Conservation (phyloP, 2,113 vertebrate species). For the Morone chrysops region DNA sequence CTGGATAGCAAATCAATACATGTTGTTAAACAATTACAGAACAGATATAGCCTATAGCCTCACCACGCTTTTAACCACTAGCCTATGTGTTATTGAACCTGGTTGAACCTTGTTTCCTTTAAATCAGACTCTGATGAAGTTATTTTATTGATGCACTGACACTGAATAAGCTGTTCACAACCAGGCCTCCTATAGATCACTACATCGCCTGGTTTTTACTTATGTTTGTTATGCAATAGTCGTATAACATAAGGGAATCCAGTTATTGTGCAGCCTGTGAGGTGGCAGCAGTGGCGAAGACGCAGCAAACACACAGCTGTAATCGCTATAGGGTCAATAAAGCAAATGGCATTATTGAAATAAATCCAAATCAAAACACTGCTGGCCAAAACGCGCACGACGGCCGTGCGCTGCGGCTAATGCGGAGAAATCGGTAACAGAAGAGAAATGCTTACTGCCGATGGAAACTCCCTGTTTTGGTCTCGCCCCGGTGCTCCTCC, state of each 20-base stretch:
- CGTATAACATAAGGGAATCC: not conserved
- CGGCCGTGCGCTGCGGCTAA: too few species aligned
- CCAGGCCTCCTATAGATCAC: constrained; percentile 4
- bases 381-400: too few species aligned
- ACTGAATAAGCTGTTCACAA: not conserved
- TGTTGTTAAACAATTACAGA: not conserved
- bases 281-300: not conserved
- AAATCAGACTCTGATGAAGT: not conserved
- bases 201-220: not conserved
- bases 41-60: not conserved
- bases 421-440: not conserved
- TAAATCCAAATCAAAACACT: not conserved
- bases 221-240: not conserved
- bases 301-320: not conserved
- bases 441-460: constrained; percentile 51
- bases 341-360: not conserved
- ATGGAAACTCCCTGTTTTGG: constrained; percentile 8
- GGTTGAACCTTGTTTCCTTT: not conserved
- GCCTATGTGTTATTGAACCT: not conserved
- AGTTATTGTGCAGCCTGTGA: not conserved
- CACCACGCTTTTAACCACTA: not conserved
- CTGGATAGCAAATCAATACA: not conserved
- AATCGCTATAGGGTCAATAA: constrained; percentile 4
- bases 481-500: constrained; percentile 28
- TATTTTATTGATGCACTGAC: not conserved